Percentiles rank a stretch among this genome's conserved stretches.
Evolutionary conservation across 2,888 invertebrate genomes (phyloP).

Genomic region (Drosophila testacea): DNA sequence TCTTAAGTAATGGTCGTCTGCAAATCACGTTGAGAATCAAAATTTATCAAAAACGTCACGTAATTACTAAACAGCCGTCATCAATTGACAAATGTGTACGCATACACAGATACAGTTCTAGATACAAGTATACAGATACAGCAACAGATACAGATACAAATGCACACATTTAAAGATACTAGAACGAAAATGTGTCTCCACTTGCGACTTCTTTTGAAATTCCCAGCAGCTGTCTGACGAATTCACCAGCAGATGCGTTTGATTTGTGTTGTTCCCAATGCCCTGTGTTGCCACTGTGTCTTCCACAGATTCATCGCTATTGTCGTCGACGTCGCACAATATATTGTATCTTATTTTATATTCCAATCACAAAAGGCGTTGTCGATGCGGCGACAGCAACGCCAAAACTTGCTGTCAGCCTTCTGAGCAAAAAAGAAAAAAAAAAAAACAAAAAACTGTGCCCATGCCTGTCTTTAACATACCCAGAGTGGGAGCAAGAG

Average conservation of each 20-base stretch:
- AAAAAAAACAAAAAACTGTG: conserved; percentile 8
- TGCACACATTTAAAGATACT: conserved; percentile 20
- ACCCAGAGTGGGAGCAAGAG: conserved; percentile 36
- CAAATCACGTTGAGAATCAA: conserved; percentile 69
- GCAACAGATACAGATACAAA: conserved; percentile 13
- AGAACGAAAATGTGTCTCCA: conserved; percentile 26
- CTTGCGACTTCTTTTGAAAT: conserved; percentile 62
- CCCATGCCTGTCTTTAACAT: conserved; percentile 7
- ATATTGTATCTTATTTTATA: conserved; percentile 72
- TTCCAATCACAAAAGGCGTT: conserved; percentile 80
- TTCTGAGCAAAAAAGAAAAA: conserved; percentile 21
- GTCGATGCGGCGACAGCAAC: conserved; percentile 79
- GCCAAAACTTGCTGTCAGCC: conserved; percentile 70
- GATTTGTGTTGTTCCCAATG: conserved; percentile 67
- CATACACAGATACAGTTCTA: conserved; percentile 25
- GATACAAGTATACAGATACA: not conserved
- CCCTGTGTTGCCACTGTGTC: conserved; percentile 51
- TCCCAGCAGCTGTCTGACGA: conserved; percentile 70
- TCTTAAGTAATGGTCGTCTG: conserved; percentile 66
- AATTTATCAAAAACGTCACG: conserved; percentile 80
- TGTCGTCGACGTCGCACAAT: conserved; percentile 42
- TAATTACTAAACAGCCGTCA: conserved; percentile 70
- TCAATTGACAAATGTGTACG: conserved; percentile 51
- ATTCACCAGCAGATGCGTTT: conserved; percentile 76
- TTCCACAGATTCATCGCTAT: conserved; percentile 61